A percentile compares a stretch with the other conserved stretches of the same genome.
phyloP scores from a whole-genome alignment of 2,113 vertebrate genomes.

The Trinectes maculatus region DNA sequence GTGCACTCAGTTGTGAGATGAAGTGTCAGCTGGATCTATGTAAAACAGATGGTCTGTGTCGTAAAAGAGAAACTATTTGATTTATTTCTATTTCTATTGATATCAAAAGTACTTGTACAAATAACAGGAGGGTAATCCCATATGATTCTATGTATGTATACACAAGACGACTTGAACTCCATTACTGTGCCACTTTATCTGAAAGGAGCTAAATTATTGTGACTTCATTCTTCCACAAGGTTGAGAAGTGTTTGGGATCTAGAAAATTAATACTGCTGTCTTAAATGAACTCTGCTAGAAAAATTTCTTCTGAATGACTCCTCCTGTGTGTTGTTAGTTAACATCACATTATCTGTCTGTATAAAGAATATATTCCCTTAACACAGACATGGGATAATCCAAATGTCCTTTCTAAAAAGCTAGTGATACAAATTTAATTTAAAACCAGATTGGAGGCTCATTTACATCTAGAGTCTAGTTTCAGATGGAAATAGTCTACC shows the following conservation, averaged over 20 bases:
- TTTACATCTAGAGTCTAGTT: neutral
- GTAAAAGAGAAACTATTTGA: slow-evolving; percentile 10
- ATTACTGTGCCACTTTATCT: slow-evolving; percentile 61
- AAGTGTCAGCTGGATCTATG: slow-evolving; percentile 16
- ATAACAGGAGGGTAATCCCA: slow-evolving; percentile 8
- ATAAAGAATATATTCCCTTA: neutral
- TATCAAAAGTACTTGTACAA: neutral
- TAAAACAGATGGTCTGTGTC: slow-evolving; percentile 35
- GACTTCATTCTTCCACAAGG: neutral
- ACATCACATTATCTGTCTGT: neutral
- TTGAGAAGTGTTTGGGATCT: slow-evolving; percentile 13
- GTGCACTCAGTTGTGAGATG: slow-evolving; percentile 28
- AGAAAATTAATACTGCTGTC: neutral
- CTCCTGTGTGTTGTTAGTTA: neutral
- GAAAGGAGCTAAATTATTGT: slow-evolving; percentile 20
- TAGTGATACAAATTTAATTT: neutral
- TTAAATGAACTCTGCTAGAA: neutral
- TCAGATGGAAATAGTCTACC: neutral
- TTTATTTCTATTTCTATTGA: neutral
- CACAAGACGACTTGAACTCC: slow-evolving; percentile 52
- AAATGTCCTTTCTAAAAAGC: neutral
- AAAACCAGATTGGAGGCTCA: neutral
- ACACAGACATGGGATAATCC: neutral
- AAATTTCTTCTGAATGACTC: slow-evolving; percentile 18
- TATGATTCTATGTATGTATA: slow-evolving; percentile 26